Percentiles rank a stretch among this genome's conserved stretches.
phyloP scores from a whole-genome alignment of 2,113 vertebrate genomes.

The Stegostoma tigrinum region DNA sequence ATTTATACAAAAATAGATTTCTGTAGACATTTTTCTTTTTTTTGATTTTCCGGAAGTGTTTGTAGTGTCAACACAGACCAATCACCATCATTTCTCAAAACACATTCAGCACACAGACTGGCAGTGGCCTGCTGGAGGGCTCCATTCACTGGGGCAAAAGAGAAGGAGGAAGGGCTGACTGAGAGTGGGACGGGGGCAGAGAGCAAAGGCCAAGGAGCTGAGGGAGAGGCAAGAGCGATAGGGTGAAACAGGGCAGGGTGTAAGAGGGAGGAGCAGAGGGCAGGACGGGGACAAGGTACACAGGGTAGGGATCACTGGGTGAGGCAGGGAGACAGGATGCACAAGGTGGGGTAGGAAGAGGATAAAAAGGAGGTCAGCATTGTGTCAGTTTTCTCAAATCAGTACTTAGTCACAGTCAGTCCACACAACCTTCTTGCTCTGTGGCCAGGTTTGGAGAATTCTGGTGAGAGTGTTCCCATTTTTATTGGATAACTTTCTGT shows the following conservation, averaged over 20 bases:
- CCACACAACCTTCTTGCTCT: too few species aligned
- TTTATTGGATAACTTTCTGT: neutral
- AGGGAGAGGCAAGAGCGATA: neutral
- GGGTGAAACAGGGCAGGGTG: too few species aligned
- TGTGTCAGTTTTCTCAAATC: neutral
- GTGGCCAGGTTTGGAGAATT: neutral
- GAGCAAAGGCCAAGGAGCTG: neutral
- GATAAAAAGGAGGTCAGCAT: neutral
- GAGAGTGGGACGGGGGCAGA: neutral
- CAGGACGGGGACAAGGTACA: neutral
- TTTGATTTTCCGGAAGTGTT: neutral
- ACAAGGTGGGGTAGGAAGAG: neutral
- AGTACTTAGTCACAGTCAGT: too few species aligned
- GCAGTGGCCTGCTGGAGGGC: neutral
- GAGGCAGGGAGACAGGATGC: neutral
- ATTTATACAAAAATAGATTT: slow-evolving; percentile 38
- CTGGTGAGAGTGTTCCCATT: neutral
- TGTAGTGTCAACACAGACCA: slow-evolving; percentile 14
- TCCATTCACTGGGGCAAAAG: neutral
- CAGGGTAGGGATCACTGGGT: too few species aligned
- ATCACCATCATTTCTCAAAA: neutral
- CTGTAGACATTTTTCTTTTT: slow-evolving; percentile 32
- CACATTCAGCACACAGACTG: neutral
- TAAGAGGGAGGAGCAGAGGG: neutral
- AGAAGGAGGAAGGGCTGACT: neutral